Evolutionary conservation across 2,888 invertebrate genomes (phyloP).

Genomic region (Stramonita haemastoma): DNA sequence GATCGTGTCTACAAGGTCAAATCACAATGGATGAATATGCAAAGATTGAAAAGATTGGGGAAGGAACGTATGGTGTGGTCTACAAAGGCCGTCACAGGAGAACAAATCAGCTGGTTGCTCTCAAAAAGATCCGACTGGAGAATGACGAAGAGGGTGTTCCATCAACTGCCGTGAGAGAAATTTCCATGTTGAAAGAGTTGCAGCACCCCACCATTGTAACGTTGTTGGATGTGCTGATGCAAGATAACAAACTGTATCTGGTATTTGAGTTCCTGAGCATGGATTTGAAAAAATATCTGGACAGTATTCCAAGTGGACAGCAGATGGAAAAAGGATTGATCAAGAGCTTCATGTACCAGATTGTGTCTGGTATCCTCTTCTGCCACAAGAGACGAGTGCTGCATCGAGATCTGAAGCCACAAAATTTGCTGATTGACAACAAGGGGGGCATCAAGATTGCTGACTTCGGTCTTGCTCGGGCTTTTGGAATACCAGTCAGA

Average conservation of each 20-base stretch:
- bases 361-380: constrained; percentile 77
- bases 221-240: constrained; percentile 95
- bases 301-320: constrained; percentile 87
- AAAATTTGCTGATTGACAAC: constrained; percentile 78
- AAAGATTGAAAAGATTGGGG: constrained; percentile 97
- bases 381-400: constrained; percentile 77
- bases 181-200: constrained; percentile 94
- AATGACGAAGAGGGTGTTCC: constrained; percentile 98
- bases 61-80: constrained; percentile 99
- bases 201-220: constrained; percentile 96
- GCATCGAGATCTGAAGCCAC: constrained; percentile 78
- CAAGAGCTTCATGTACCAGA: constrained; percentile 91
- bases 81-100: constrained; percentile 90
- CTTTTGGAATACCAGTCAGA: constrained; percentile 77
- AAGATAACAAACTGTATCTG: constrained; percentile 93
- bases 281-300: constrained; percentile 98
- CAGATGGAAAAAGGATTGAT: constrained; percentile 89
- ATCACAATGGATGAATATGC: constrained; percentile 89
- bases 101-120: constrained; percentile 84
- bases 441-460: constrained; percentile 78
- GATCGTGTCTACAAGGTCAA: no score
- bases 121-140: constrained; percentile 98
- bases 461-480: constrained; percentile 78
- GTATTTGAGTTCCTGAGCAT: constrained; percentile 97
- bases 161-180: constrained; percentile 97